Percentiles rank a stretch among this genome's conserved stretches.
Conservation (phyloP, 2,113 vertebrate species). For the Eclectus roratus region DNA sequence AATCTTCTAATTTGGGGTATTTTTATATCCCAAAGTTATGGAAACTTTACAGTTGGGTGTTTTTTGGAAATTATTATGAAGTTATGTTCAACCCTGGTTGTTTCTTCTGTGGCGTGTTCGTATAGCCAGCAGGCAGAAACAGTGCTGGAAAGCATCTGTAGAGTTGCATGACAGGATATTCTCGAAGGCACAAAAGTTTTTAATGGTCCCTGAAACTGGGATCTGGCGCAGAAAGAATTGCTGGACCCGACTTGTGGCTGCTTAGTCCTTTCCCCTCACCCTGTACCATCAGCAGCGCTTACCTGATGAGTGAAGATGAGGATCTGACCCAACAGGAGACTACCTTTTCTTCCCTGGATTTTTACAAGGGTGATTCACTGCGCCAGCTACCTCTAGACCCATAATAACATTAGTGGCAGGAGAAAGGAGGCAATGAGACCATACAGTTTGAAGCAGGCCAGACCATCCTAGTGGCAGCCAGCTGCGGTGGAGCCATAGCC, state of each 20-base stretch:
- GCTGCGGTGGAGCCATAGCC: background rate
- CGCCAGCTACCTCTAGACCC: rapidly evolving
- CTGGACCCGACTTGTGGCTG: background rate
- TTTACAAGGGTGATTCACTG: background rate
- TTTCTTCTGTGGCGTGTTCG: background rate
- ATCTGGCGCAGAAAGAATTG: background rate
- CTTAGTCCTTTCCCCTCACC: background rate
- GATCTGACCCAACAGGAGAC: background rate
- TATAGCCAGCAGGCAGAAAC: background rate
- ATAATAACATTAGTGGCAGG: background rate
- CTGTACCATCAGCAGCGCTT: background rate
- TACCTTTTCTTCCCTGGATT: background rate
- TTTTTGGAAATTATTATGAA: background rate
- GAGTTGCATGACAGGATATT: background rate
- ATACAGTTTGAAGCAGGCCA: background rate
- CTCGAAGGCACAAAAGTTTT: background rate
- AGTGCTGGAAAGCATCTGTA: background rate
- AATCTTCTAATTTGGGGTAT: background rate
- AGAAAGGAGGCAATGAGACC: background rate
- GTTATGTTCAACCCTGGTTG: background rate
- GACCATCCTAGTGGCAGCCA: background rate
- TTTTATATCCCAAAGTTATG: background rate
- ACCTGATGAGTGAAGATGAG: background rate
- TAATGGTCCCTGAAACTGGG: background rate
- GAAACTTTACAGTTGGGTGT: background rate